A percentile compares a stretch with the other conserved stretches of the same genome.
These are phyloP conservation scores for Cantharis rufa DNA, from an alignment of 2,888 invertebrate genomes.

Conservation along the genomic window DNA sequence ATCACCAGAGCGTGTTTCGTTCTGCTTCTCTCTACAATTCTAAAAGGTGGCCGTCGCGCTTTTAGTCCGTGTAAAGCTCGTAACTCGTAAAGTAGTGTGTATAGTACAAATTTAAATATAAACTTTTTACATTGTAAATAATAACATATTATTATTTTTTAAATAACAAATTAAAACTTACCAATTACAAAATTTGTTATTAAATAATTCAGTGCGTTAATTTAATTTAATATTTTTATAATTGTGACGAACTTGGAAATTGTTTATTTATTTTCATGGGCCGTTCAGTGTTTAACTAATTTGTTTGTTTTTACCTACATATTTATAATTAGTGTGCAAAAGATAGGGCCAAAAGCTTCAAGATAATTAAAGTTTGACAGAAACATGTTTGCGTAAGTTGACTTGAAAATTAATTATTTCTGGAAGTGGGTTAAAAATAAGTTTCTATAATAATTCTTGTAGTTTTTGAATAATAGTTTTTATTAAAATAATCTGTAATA, in stretches of 20 bases:
- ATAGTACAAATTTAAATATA: neutral
- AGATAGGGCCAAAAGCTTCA: conserved; percentile 3
- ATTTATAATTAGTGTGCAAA: conserved; percentile 24
- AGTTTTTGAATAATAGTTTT: neutral
- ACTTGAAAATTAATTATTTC: conserved; percentile 26
- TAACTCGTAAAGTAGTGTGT: neutral
- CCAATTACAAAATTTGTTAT: neutral
- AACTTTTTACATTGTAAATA: neutral
- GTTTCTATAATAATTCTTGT: conserved; percentile 6
- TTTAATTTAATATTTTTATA: neutral
- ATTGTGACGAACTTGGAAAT: neutral
- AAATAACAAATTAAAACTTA: neutral
- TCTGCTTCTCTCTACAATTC: conserved; percentile 17
- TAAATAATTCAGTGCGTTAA: neutral
- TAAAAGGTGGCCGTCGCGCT: conserved; percentile 8
- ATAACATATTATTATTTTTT: neutral
- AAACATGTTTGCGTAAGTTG: conserved; percentile 28
- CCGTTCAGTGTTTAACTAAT: conserved; percentile 10
- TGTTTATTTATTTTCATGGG: neutral
- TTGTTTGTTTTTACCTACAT: conserved; percentile 16
- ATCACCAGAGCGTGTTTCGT: conserved; percentile 36
- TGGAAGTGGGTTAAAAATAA: conserved; percentile 25
- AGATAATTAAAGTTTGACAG: conserved; percentile 27
- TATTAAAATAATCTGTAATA: neutral
- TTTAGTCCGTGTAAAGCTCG: neutral